Evolutionary conservation across 2,113 vertebrate species (phyloP).

Genomic region (Sus scrofa): DNA sequence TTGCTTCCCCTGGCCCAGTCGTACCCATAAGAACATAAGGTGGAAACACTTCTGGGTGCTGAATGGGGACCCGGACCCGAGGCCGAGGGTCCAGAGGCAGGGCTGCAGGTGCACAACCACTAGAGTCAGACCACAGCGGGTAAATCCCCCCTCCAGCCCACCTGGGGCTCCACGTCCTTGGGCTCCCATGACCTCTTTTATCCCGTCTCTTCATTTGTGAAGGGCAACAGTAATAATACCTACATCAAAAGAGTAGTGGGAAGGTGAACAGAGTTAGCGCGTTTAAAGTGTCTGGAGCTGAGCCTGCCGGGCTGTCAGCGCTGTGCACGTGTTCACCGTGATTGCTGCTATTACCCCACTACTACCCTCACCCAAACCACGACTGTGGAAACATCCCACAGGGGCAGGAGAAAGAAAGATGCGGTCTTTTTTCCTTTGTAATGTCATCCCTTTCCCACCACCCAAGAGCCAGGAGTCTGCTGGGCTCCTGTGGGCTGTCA

Average conservation of each 20-base stretch:
- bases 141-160: neutral
- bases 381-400: neutral
- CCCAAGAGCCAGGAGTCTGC: no score
- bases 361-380: accelerated
- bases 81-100: accelerated
- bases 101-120: neutral
- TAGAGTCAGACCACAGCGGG: accelerated
- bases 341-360: accelerated
- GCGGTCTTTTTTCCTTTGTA: neutral
- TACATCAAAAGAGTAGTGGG: neutral
- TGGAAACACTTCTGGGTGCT: no score
- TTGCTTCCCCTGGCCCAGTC: accelerated
- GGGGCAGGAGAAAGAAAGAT: neutral
- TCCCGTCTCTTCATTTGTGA: neutral
- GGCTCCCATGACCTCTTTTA: neutral
- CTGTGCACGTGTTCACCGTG: accelerated
- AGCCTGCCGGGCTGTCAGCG: accelerated
- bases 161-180: neutral
- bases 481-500: neutral
- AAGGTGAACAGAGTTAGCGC: neutral
- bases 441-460: neutral
- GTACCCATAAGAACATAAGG: neutral
- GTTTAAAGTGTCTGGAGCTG: neutral
- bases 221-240: neutral
- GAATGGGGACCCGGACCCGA: neutral